Percentiles rank a stretch among this genome's conserved stretches.
Evolutionary conservation across 2,888 invertebrate species (phyloP).

Genomic region (Lysandra bellargus): DNA sequence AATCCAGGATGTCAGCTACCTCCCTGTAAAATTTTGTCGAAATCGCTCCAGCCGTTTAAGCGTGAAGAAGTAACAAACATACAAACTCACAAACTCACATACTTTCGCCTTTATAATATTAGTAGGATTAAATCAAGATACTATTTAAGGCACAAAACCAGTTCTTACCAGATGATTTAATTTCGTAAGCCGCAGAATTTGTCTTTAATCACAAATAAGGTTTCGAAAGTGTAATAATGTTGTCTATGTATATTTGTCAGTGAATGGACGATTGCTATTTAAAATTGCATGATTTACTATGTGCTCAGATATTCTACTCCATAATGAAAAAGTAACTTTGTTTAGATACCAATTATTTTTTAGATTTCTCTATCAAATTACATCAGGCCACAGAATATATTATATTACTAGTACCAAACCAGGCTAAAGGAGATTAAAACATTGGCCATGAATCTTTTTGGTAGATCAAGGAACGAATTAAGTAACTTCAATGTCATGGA

Average conservation of each 20-base stretch:
- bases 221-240: neutral
- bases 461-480: neutral
- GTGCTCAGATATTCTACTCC: neutral
- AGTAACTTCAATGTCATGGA: conserved; percentile 5
- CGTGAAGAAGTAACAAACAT: too few relatives aligned
- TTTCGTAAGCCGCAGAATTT: neutral
- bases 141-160: neutral
- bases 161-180: neutral
- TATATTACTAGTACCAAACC: neutral
- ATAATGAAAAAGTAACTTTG: neutral
- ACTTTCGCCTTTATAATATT: too few relatives aligned
- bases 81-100: too few relatives aligned
- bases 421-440: neutral
- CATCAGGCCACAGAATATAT: neutral
- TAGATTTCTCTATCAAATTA: neutral
- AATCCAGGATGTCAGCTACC: too few relatives aligned
- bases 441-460: neutral
- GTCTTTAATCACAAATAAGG: neutral
- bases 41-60: too few relatives aligned
- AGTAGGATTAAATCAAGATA: neutral
- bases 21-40: too few relatives aligned
- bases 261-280: conserved; percentile 7
- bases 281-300: conserved; percentile 14
- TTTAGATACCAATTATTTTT: neutral
- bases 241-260: neutral